Percentiles rank a stretch among this genome's conserved stretches.
These are phyloP conservation scores for Sinohyriopsis cumingii DNA, from an alignment of 2,888 invertebrate species.

Conservation along the genomic window DNA sequence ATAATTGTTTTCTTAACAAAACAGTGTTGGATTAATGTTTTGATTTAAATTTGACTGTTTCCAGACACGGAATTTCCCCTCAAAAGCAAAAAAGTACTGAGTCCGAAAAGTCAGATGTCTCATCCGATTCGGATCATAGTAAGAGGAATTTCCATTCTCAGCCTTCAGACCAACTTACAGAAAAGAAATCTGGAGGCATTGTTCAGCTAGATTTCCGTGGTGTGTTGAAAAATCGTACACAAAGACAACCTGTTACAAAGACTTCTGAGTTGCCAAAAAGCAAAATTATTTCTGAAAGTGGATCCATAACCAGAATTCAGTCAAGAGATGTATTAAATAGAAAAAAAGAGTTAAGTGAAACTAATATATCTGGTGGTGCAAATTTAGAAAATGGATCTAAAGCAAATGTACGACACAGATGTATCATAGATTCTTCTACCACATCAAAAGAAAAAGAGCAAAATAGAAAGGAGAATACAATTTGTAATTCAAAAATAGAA, in stretches of 20 bases:
- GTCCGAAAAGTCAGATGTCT: constrained; percentile 28
- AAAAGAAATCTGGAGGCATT: constrained; percentile 24
- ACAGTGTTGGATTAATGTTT: neutral
- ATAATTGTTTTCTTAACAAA: no score
- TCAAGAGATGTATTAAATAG: no score
- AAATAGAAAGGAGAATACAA: no score
- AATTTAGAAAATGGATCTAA: no score
- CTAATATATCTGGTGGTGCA: no score
- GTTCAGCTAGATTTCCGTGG: constrained; percentile 37
- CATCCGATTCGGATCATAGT: constrained; percentile 16
- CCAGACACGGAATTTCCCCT: constrained; percentile 8
- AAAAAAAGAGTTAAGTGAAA: no score
- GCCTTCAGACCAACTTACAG: neutral
- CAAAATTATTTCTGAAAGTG: neutral
- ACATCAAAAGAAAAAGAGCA: no score
- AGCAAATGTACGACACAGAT: no score
- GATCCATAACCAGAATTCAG: constrained; percentile 3
- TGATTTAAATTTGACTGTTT: constrained; percentile 6
- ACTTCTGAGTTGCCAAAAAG: constrained; percentile 1
- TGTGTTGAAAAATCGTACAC: constrained; percentile 28
- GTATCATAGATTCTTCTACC: no score
- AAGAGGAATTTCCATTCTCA: neutral
- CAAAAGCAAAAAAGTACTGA: constrained; percentile 24
- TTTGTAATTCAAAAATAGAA: no score
- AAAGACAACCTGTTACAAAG: constrained; percentile 1